phyloP scores from a whole-genome alignment of 2,888 invertebrate species.

The Xanthorhoe spadicearia region DNA sequence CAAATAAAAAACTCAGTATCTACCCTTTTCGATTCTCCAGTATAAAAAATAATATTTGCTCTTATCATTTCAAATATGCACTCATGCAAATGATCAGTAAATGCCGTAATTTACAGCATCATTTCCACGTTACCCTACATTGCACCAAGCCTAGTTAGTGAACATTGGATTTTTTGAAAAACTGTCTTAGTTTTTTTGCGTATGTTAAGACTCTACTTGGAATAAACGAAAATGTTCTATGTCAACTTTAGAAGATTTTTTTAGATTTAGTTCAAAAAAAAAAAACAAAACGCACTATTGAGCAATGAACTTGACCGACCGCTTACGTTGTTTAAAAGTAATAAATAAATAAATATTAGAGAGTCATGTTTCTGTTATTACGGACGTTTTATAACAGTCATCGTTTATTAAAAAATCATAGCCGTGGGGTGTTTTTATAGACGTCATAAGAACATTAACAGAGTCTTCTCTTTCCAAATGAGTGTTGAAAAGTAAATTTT shows the following conservation, averaged over 20 bases:
- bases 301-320: too few species aligned
- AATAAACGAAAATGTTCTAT: too few species aligned
- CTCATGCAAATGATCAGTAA: conserved; percentile 31
- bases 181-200: background rate
- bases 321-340: too few species aligned
- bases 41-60: background rate
- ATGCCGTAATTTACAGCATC: conserved; percentile 29
- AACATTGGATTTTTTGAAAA: background rate
- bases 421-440: conserved; percentile 52
- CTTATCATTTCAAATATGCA: conserved; percentile 14
- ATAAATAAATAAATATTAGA: background rate
- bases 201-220: too few species aligned
- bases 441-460: conserved; percentile 60
- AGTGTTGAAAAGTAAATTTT: conserved; percentile 55
- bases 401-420: background rate
- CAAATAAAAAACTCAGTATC: too few species aligned
- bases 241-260: too few species aligned
- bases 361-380: background rate
- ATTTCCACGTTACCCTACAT: conserved; percentile 30
- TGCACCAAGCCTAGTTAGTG: conserved; percentile 47
- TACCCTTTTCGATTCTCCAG: too few species aligned
- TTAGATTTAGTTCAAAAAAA: too few species aligned
- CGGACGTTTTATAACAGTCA: background rate
- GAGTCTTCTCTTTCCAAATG: conserved; percentile 50
- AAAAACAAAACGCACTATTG: too few species aligned